Base-by-base conservation (phyloP, 2,113 vertebrate species). In the Dipodomys merriami region DNA sequence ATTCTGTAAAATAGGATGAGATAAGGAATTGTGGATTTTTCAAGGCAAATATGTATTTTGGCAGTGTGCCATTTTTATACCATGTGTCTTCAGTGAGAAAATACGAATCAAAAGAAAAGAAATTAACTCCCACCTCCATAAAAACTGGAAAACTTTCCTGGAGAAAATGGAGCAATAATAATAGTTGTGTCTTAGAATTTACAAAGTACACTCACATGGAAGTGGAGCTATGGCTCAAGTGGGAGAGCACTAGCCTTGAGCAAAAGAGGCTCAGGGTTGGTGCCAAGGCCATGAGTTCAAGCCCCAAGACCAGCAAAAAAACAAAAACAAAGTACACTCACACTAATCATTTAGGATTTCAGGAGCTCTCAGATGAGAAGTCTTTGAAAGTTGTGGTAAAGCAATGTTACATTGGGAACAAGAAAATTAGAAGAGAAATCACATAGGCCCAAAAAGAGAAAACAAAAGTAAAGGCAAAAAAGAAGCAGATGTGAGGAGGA, bases 11-110 rank as follows among this genome's bases (percentile, higher is more conserved):
- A 94, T 92, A 93, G 86, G 82, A 85, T 80, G 12, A 90, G 57
- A 93, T 44, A 79, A 19, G 80, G 39, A 62, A 95, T 90, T 23
- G 53, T 91, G 16, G 13, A 1, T 91, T 85, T 33, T 94, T 94
- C 69, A 94, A 93, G 71, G 53, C 76, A 94, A 96, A 74, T 92
- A 68, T 13, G 3, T 92, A 84, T 88, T 95, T 90, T 88, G 72
- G 49, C 57, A 94, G 8, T 91, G 46, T 90, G 57, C 15, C 90
- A 3, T 80, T 96, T 44, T 83, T 60, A 80, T 73, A n/a, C 88
- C 84, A 46, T 86, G 60, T 62, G 35, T 93, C 74, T 90, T 91
- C 82, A 83, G 7, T 78, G 18, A 78, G 64, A n/a, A 57, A 64
- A 90, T 72, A n/a, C 12, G 10, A 92, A 69, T 67, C 74, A 30